Base-by-base conservation (phyloP, 2,113 vertebrate species). In the Lepidothrix coronata region DNA sequence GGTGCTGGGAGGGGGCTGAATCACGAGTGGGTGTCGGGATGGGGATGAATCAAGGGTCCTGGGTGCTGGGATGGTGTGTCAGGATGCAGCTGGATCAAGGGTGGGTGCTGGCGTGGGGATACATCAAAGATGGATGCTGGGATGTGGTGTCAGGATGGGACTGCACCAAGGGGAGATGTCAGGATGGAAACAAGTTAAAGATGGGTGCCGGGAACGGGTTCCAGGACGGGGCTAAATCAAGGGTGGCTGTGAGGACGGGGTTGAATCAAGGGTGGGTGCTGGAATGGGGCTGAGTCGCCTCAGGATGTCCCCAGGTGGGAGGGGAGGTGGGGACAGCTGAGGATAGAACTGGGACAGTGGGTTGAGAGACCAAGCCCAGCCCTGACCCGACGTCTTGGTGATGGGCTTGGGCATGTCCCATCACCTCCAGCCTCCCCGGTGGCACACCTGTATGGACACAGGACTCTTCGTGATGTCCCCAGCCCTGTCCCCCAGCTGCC, bases 41-140 rank as follows among this genome's bases (percentile, higher is more conserved):
- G n/a, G 49, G 49, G 49, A 24, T 49, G 49, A 25, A 49, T 65
- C 41, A 31, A 31, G 22, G 8, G 10, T 46, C 39, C 39, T 41
- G 30, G 30, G 63, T 66, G 41, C 41, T 44, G 20, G 21, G 39
- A 21, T 37, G 15, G 30, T 16, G 16, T 25, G 43, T 24, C 57
- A 35, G 17, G 13, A 22, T 49, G 96, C 57, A 98, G 99, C 49
- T 99, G 99, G 97, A 11, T 49, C 94, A 95, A 96, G 97, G 98
- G 98, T 74, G 66, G 16, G 16, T 51, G 33, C 25, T 35, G 22
- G 14, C 23, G 8, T 33, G 31, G 20, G 57, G 57, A 35, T 15
- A 23, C 57, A n/a, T 58, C 21, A n/a, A 54, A 31, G 52, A 19
- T 54, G 37, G 61, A 3, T 63, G 35, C 35, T 25, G 35, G 58